phyloP scores from a whole-genome alignment of 2,888 invertebrate species.

The Papilio protenor region DNA sequence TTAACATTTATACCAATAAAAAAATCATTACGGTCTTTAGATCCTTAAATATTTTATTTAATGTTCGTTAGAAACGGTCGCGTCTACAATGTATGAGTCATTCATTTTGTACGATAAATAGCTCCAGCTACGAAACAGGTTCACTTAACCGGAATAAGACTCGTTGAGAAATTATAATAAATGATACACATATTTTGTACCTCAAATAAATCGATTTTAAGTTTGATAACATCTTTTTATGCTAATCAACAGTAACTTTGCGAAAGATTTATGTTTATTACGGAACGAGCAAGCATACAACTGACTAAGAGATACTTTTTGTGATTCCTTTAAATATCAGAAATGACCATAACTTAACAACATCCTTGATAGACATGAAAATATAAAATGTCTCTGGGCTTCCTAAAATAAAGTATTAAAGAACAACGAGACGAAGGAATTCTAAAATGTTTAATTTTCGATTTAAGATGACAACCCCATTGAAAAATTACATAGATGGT shows the following conservation, averaged over 20 bases:
- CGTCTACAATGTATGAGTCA: slow-evolving; percentile 11
- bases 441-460: neutral
- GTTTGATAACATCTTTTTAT: slow-evolving; percentile 1
- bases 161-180: slow-evolving; percentile 16
- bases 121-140: slow-evolving; percentile 9
- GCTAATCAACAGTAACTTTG: neutral
- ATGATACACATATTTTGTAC: slow-evolving; percentile 18
- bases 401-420: neutral
- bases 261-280: neutral
- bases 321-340: neutral
- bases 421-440: neutral
- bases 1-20: too few species aligned
- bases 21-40: neutral
- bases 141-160: slow-evolving; percentile 16
- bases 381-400: neutral
- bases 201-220: slow-evolving; percentile 3
- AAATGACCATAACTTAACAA: neutral
- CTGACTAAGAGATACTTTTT: neutral
- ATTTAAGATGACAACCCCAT: neutral
- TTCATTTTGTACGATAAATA: slow-evolving; percentile 8
- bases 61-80: slow-evolving; percentile 3
- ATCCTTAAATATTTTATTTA: slow-evolving; percentile 1
- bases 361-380: neutral
- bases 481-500: neutral
- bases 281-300: neutral